Conservation (phyloP, 1,140 invertebrate genomes). For the Wasmannia auropunctata region DNA sequence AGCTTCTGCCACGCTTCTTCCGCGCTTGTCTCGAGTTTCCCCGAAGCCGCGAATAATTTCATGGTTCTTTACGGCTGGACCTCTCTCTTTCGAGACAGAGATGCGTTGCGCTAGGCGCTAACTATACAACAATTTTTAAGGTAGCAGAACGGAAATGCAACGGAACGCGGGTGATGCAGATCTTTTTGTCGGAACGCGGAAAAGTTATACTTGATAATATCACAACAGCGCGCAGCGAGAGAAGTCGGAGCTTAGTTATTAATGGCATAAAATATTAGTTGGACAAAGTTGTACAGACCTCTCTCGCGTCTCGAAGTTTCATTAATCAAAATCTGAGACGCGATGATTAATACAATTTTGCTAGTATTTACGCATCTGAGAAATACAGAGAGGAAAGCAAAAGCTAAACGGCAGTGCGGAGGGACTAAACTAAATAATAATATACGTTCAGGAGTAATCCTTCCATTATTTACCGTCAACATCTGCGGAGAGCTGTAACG, state of each 20-base stretch:
- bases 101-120: background rate
- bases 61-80: background rate
- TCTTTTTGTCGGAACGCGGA: background rate
- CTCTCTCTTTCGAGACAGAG: background rate
- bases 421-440: background rate
- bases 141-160: background rate
- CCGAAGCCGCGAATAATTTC: conserved; percentile 2
- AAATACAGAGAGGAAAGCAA: background rate
- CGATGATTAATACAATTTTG: conserved; percentile 41
- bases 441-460: background rate
- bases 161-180: background rate
- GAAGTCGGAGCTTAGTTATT: conserved; percentile 39
- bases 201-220: conserved; percentile 25
- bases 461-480: background rate
- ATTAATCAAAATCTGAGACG: conserved; percentile 28
- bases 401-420: background rate
- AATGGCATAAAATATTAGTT: conserved; percentile 40
- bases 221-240: background rate
- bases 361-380: background rate
- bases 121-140: background rate
- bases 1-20: conserved; percentile 27
- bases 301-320: background rate
- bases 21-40: conserved; percentile 5
- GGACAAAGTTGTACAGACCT: conserved; percentile 9
- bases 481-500: background rate